These are phyloP conservation scores for Astreopora myriophthalma DNA, from an alignment of 64 coral and sea anemone genomes.

Conservation along the genomic window DNA sequence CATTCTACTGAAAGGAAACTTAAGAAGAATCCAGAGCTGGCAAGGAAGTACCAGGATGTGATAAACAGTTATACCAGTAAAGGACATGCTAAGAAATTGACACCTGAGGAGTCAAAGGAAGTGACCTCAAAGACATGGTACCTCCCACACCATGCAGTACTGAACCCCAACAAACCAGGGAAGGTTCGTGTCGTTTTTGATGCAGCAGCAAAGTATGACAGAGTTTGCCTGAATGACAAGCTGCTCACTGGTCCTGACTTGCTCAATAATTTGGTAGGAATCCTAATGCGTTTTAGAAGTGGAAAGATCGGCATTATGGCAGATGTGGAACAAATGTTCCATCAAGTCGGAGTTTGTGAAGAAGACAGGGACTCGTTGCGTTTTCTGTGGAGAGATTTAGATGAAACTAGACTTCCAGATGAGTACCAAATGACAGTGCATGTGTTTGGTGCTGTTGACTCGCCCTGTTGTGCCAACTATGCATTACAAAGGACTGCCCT, in stretches of 20 bases:
- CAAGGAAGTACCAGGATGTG: constrained; percentile 28
- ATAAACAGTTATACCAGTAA: constrained; percentile 1
- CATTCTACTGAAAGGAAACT: constrained; percentile 3
- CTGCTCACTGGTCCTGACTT: constrained; percentile 46
- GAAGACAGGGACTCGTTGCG: constrained; percentile 45
- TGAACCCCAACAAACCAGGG: constrained; percentile 59
- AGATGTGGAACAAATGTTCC: constrained; percentile 51
- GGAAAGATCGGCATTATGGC: constrained; percentile 36
- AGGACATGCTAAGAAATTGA: constrained; percentile 9
- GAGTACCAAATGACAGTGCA: constrained; percentile 48
- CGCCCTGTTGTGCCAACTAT: constrained; percentile 31
- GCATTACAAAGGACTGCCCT: constrained; percentile 32
- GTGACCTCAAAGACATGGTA: constrained; percentile 21
- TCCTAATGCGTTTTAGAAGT: constrained; percentile 33
- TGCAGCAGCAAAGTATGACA: constrained; percentile 37
- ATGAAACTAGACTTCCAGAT: neutral
- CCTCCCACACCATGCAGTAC: constrained; percentile 62
- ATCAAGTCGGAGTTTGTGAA: constrained; percentile 41
- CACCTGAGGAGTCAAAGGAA: neutral
- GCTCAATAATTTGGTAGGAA: constrained; percentile 14
- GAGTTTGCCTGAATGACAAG: constrained; percentile 27
- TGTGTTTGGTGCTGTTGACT: neutral
- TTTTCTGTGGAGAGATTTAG: constrained; percentile 61
- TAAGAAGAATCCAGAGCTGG: neutral
- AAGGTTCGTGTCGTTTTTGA: constrained; percentile 69